Percentiles rank a stretch among this genome's conserved stretches.
Evolutionary conservation across 2,797 vertebrate genomes (phyloP).

Genomic region (Cyprinodon diabolis): DNA sequence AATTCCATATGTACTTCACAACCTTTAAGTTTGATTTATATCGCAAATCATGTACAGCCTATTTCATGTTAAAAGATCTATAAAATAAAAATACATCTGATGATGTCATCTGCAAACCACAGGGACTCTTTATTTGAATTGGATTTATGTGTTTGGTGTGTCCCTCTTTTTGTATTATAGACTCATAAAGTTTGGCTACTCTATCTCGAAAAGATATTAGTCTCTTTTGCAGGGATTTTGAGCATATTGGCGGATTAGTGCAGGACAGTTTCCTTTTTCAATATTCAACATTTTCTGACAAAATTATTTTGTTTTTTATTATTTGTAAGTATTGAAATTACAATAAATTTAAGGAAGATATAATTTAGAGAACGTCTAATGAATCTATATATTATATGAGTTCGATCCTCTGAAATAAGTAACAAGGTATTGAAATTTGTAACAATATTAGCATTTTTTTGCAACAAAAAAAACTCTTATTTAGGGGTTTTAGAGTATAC

Average conservation of each 20-base stretch:
- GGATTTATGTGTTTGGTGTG: conserved; percentile 33
- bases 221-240: conserved; percentile 2
- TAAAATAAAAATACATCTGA: conserved; percentile 13
- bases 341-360: no score
- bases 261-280: no score
- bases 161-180: conserved; percentile 24
- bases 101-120: conserved; percentile 42
- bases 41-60: conserved; percentile 15
- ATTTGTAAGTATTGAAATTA: no score
- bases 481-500: neutral
- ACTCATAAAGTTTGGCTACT: conserved; percentile 51
- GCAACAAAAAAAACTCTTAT: neutral
- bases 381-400: no score
- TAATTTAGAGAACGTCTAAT: no score
- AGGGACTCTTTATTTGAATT: conserved; percentile 21
- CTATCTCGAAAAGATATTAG: conserved; percentile 62
- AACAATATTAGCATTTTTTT: no score
- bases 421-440: no score
- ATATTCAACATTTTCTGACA: no score
- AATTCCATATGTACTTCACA: conserved; percentile 5
- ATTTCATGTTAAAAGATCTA: conserved; percentile 23
- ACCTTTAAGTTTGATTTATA: conserved; percentile 27
- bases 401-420: no score
- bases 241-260: no score
- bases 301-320: no score